phyloP scores from a whole-genome alignment of 2,797 vertebrate genomes.

The Helicolenus hilgendorfi region DNA sequence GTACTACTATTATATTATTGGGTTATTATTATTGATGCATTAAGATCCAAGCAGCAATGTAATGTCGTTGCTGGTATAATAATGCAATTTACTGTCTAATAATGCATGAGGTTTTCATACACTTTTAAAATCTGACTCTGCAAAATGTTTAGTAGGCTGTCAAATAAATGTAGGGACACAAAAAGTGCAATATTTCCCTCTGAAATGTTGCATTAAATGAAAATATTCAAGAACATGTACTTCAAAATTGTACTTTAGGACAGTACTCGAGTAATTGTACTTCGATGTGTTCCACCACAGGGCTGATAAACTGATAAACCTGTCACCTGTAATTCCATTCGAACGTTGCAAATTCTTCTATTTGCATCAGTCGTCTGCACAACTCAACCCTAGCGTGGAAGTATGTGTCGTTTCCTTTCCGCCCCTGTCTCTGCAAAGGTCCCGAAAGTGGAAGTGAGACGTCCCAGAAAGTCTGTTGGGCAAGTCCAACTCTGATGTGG shows the following conservation, averaged over 20 bases:
- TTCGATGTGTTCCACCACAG: not conserved
- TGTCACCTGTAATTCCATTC: not conserved
- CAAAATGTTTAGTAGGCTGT: not conserved
- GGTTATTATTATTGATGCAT: not conserved
- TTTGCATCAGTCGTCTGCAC: constrained; percentile 1
- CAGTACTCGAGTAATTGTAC: not conserved
- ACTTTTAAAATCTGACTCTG: not conserved
- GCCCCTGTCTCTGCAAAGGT: constrained; percentile 1
- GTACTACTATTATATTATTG: not conserved
- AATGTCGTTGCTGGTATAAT: not conserved
- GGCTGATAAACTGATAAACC: not conserved
- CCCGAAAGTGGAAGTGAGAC: constrained; percentile 83
- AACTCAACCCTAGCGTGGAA: not conserved
- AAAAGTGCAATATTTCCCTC: not conserved
- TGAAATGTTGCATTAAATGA: not conserved
- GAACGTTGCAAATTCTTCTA: not conserved
- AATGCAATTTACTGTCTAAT: not conserved
- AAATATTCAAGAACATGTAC: not conserved
- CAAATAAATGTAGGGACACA: not conserved
- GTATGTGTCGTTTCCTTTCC: constrained; percentile 27
- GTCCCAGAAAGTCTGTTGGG: constrained; percentile 45
- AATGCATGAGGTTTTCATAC: not conserved
- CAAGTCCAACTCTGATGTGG: constrained; percentile 35
- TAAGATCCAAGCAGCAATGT: not conserved
- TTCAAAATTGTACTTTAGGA: not conserved